These are phyloP conservation scores for Maccullochella peelii DNA, from an alignment of 2,113 vertebrate species.

Conservation along the genomic window DNA sequence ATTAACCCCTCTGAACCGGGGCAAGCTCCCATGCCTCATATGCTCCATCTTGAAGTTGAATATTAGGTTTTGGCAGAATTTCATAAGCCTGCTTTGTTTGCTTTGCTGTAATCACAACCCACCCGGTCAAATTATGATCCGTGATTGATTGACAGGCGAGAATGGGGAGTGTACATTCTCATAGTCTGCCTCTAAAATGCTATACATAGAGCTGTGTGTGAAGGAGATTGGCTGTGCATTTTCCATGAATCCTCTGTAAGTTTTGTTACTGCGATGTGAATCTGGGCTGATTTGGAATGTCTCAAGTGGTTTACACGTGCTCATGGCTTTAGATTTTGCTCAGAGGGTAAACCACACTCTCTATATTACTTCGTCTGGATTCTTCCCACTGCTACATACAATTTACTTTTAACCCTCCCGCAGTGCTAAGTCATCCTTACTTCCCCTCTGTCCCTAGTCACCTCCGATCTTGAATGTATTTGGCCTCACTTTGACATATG, in stretches of 20 bases:
- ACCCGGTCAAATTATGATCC: conserved; percentile 15
- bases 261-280: conserved; percentile 1
- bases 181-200: conserved; percentile 1
- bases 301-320: background rate
- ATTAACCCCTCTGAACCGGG: conserved; percentile 39
- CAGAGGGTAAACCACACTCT: background rate
- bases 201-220: background rate
- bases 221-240: conserved; percentile 7
- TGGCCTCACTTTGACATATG: conserved; percentile 27
- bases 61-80: conserved; percentile 51
- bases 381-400: conserved; percentile 15
- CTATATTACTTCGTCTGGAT: background rate
- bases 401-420: conserved; percentile 8
- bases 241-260: background rate
- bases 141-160: conserved; percentile 28
- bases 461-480: conserved; percentile 4
- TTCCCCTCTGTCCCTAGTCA: background rate
- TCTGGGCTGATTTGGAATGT: conserved; percentile 2
- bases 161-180: background rate
- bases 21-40: conserved; percentile 9
- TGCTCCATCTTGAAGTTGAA: conserved; percentile 17
- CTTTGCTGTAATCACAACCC: conserved; percentile 17
- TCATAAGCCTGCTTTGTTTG: conserved; percentile 48
- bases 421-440: conserved; percentile 8
- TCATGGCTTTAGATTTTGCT: conserved; percentile 6